Base-by-base conservation (phyloP, 2,797 vertebrate genomes). In the Calcarius lapponicus region DNA sequence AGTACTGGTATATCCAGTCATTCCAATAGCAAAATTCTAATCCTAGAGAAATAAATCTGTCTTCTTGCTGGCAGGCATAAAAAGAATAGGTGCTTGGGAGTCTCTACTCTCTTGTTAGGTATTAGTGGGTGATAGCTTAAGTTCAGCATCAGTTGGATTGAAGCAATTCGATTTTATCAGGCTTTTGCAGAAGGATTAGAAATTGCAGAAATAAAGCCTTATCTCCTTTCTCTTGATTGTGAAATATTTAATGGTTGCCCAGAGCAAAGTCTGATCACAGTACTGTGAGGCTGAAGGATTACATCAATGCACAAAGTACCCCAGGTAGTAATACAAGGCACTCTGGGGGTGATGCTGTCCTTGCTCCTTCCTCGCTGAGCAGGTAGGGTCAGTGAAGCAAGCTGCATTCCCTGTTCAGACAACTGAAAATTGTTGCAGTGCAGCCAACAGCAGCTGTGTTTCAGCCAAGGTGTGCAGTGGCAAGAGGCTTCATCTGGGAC, bases 21-120 rank as follows among this genome's bases (percentile, higher is more conserved):
- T 96, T 96, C 90, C 92, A 87, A 95, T 67, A 94, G 81, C 90
- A 87, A 89, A 94, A 95, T 65, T 72, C n/a, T 96, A 93, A 94
- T 96, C 93, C 67, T 74, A 32, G 89, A 86, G 82, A 94, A 95
- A 90, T 81, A 92, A 82, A 90, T 85, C 83, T 92, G 73, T 86
- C 83, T 71, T 64, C 93, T 86, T 82, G 48, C 78, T 94, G 88
- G 90, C 67, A 86, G 80, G 42, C 86, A 56, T 82, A 40, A 71
- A 82, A 74, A 75, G 38, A 70, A 73, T 32, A 53, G 90, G 83
- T 87, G 67, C 70, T 48, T 86, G 93, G 80, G 84, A 93, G 61
- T 70, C 73, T 56, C 42, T 87, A 48, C 34, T 73, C 40, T 45
- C 74, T 57, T 32, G 32, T 79, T 83, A 54, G 75, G 70, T 82